Base-by-base conservation (phyloP, 2,888 invertebrate genomes). In the Aromia moschata region DNA sequence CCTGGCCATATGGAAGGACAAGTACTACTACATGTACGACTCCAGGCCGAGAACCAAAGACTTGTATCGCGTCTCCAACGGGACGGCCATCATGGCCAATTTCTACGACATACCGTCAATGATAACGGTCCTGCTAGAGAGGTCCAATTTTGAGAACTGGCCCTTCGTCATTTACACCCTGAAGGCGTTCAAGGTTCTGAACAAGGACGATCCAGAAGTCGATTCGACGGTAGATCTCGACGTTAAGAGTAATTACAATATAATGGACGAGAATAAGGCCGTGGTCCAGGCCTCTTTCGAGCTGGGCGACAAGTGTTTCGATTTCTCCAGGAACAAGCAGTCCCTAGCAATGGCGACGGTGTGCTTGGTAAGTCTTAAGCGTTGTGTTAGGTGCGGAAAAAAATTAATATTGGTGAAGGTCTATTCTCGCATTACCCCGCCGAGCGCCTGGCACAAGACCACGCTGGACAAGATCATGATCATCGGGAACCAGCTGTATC, bases 381-480 rank as follows among this genome's bases (percentile, higher is more conserved):
- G 11, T 2, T 25, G 25, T 7, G 25, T 3, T 25, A 25, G 7
- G 25, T 25, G 12, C 25, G 14, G 9, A 30, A 7, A 30, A 10
- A 44, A 20, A 9, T 4, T 44, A 3, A 31, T 30, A 2, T 30
- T 31, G 12, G 9, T 15, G 3, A 54, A 75, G 75, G 72, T 87
- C 0, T 89, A 89, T 65, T 83, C 87, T 0, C 84, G 87, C 70
- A 87, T 89, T 64, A 87, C 89, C 1, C 85, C 86, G 0, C 84
- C 88, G 0, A 85, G 84, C 49, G 82, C 84, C 0, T 87, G 87
- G 87, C 84, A 83, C 66, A 81, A 82, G 4, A 84, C 82, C 58
- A 86, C 85, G 0, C 64, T 87, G 1, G 85, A 87, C 69, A 86
- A 87, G 75, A 82, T 87, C 46, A 73, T 86, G 69, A 82, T 84